Evolutionary conservation across 2,113 vertebrate genomes (phyloP).

Genomic region (Seriola aureovittata): DNA sequence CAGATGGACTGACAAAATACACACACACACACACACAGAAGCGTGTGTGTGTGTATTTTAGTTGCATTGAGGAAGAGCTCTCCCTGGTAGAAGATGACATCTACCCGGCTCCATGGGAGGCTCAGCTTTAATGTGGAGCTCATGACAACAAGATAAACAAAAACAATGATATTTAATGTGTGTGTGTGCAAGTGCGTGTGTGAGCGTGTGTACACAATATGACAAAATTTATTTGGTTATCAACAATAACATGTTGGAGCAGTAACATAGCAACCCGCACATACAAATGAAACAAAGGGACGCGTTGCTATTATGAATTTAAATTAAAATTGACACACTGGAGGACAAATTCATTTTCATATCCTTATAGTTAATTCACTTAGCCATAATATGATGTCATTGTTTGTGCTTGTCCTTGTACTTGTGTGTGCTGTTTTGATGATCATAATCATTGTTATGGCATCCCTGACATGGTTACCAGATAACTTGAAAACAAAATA

Average conservation of each 20-base stretch:
- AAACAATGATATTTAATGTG: constrained; percentile 47
- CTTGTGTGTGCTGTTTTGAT: constrained; percentile 46
- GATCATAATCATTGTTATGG: constrained; percentile 56
- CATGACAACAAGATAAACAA: constrained; percentile 78
- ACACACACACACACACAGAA: not conserved
- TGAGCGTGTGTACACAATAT: constrained; percentile 26
- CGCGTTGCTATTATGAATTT: constrained; percentile 14
- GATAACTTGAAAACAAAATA: constrained; percentile 56
- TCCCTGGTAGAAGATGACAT: constrained; percentile 44
- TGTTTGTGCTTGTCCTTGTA: constrained; percentile 32
- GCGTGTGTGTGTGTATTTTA: constrained; percentile 23
- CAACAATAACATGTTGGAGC: constrained; percentile 35
- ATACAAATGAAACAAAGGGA: constrained; percentile 61
- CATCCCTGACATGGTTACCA: constrained; percentile 57
- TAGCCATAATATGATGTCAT: constrained; percentile 43
- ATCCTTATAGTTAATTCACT: constrained; percentile 36
- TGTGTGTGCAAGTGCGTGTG: not conserved
- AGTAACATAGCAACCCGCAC: constrained; percentile 71
- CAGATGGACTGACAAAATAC: not conserved
- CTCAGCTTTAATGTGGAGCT: constrained; percentile 49
- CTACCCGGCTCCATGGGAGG: constrained; percentile 28
- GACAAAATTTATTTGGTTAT: constrained; percentile 62
- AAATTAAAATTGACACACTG: constrained; percentile 44
- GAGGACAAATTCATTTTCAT: constrained; percentile 44
- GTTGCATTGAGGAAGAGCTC: constrained; percentile 10